Conservation (phyloP, 2,888 invertebrate species). For the Arge pagana region DNA sequence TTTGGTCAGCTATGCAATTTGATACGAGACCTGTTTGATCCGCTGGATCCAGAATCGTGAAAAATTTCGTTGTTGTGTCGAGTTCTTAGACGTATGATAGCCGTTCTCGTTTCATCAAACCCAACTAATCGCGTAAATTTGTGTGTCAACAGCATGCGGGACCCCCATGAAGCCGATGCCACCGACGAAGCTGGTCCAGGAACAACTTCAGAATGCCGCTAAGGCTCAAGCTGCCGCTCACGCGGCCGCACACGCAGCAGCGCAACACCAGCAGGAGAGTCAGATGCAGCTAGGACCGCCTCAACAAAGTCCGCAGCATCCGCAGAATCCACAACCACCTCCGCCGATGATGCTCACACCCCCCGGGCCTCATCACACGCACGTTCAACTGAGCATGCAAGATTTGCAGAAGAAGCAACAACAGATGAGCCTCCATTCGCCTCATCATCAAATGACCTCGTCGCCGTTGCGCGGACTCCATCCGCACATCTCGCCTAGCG, state of each 20-base stretch:
- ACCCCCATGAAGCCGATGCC: slow-evolving; percentile 74
- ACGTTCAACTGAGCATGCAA: slow-evolving; percentile 68
- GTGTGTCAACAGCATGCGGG: slow-evolving; percentile 62
- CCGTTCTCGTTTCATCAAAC: background rate
- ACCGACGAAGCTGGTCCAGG: slow-evolving; percentile 74
- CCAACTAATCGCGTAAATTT: slow-evolving; percentile 7
- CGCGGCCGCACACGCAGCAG: slow-evolving; percentile 50
- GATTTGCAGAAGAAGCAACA: slow-evolving; percentile 66
- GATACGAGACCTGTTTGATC: background rate
- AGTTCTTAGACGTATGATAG: slow-evolving; percentile 43
- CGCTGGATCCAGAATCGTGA: background rate
- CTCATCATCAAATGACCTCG: slow-evolving; percentile 66
- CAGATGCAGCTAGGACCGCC: slow-evolving; percentile 54
- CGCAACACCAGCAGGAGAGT: slow-evolving; percentile 54
- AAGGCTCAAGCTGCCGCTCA: slow-evolving; percentile 54
- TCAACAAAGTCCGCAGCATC: slow-evolving; percentile 51
- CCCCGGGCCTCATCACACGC: slow-evolving; percentile 77
- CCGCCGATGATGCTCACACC: slow-evolving; percentile 75
- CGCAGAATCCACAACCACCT: slow-evolving; percentile 55
- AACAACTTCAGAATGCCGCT: slow-evolving; percentile 54
- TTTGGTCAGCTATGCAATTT: too few species aligned
- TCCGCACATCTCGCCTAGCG: slow-evolving; percentile 90
- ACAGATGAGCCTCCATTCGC: slow-evolving; percentile 64
- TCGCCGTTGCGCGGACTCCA: slow-evolving; percentile 75
- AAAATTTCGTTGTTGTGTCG: slow-evolving; percentile 29